Evolutionary conservation across 2,888 invertebrate genomes (phyloP).

Genomic region (Fragum sueziense): DNA sequence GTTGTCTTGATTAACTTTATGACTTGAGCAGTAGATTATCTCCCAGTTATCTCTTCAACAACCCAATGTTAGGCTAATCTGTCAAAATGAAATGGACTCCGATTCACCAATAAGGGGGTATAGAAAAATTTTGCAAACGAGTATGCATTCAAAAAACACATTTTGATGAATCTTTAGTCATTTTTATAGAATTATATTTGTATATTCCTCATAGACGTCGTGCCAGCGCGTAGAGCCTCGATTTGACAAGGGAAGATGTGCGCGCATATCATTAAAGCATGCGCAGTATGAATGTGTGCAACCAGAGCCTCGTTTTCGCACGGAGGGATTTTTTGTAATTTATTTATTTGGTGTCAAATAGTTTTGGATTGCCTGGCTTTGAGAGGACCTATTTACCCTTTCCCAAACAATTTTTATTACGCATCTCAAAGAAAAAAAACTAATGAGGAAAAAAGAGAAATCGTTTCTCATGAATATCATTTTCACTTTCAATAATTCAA

Average conservation of each 20-base stretch:
- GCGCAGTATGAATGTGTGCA: neutral
- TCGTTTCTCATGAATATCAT: too few relatives aligned
- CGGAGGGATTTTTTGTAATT: neutral
- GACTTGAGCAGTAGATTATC: conserved; percentile 46
- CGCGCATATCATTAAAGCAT: neutral
- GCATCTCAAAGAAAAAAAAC: too few relatives aligned
- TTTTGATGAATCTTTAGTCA: too few relatives aligned
- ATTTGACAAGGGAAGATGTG: too few relatives aligned
- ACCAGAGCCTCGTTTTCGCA: neutral
- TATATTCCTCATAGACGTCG: too few relatives aligned
- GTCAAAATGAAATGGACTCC: conserved; percentile 47
- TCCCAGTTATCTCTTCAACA: conserved; percentile 48
- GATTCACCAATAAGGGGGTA: neutral
- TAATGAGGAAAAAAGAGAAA: too few relatives aligned
- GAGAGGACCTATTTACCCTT: neutral
- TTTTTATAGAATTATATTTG: too few relatives aligned
- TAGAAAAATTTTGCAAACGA: neutral
- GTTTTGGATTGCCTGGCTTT: neutral
- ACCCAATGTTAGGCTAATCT: conserved; percentile 54
- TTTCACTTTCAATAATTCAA: too few relatives aligned
- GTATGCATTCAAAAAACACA: neutral
- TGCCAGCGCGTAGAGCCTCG: too few relatives aligned
- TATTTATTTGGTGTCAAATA: conserved; percentile 22
- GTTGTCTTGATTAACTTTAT: conserved; percentile 49
- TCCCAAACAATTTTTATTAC: neutral